Evolutionary conservation across 1,140 invertebrate genomes (phyloP), one percentile per base, ranked within the genome.

Genomic region (Ectropis grisescens): DNA sequence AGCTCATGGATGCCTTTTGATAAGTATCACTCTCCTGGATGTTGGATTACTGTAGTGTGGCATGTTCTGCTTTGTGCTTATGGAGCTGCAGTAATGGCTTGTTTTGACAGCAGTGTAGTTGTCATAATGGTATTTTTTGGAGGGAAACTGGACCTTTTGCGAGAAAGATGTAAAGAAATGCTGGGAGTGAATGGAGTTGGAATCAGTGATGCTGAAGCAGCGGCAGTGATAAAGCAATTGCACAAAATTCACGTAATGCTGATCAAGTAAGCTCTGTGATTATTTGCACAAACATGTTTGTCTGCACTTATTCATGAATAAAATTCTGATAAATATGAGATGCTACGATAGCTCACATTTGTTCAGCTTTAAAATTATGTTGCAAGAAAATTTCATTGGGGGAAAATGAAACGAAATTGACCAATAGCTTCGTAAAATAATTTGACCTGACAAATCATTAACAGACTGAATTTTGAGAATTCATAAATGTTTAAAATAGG

Each of bases 121-220:
- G 66, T 72, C 0, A 45, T 66, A 1, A 59, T 80, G 58, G 57
- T 74, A n/a, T 76, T 70, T 32, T 72, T 80, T 37, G 58, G 62
- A 13, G 71, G 67, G 9, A 74, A 66, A 27, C 28, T 80, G 11
- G 60, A 80, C 10, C 26, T 80, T 5, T 35, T 80, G 3, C 54
- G 61, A 16, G 58, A 68, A 15, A 53, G 62, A 43, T 72, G 67
- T 27, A 74, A 57, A 14, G 37, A 58, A 26, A 67, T 76, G 38
- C 54, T 70, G 22, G 48, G 42, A 1, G 28, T 14, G 2, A 29
- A 41, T n/a, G 44, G 16, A 6, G 15, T 14, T 6, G 34, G 27
- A 4, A 28, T 51, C 1, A 55, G 23, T 6, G 53, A 67, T n/a
- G 41, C 47, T 7, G 41, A 64, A 31, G 41, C 36, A 9, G 10